A percentile compares a stretch with the other conserved stretches of the same genome.
Conservation (phyloP, 2,888 invertebrate species). For the Anodontia alba region DNA sequence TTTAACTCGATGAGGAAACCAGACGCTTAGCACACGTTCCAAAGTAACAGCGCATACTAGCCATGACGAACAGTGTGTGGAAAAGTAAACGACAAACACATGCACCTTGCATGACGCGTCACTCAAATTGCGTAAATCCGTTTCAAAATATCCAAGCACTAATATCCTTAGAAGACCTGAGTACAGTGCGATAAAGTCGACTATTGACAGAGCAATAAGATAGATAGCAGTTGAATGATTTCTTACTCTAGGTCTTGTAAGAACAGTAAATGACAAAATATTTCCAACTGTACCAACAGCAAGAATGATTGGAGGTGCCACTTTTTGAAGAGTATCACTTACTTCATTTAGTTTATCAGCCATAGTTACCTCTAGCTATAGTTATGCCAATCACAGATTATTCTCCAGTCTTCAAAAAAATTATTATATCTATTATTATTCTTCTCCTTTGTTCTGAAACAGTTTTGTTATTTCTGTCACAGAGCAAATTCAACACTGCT, state of each 20-base stretch:
- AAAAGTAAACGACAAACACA: constrained; percentile 17
- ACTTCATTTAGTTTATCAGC: constrained; percentile 11
- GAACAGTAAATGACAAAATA: constrained; percentile 12
- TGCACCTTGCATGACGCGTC: constrained; percentile 9
- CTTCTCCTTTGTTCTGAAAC: too few species aligned
- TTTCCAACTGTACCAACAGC: constrained; percentile 20
- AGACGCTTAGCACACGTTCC: constrained; percentile 14
- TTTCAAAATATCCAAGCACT: background rate
- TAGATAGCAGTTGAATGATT: constrained; percentile 15
- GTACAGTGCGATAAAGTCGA: constrained; percentile 15
- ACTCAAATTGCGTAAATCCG: background rate
- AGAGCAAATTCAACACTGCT: too few species aligned
- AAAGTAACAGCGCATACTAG: constrained; percentile 12
- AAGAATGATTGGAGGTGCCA: constrained; percentile 9
- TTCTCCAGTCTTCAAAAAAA: too few species aligned
- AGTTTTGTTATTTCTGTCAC: too few species aligned
- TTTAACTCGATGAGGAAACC: constrained; percentile 10
- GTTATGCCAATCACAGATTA: too few species aligned
- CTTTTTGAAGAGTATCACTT: background rate
- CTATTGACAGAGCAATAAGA: constrained; percentile 15
- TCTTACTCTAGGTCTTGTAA: constrained; percentile 2
- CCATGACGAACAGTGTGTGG: constrained; percentile 21
- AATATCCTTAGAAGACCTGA: background rate
- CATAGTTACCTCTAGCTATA: background rate
- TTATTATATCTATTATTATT: too few species aligned